Evolutionary conservation across 2,888 invertebrate genomes (phyloP), one percentile per base, ranked within the genome.

Genomic region (Dexiosoma caninum): DNA sequence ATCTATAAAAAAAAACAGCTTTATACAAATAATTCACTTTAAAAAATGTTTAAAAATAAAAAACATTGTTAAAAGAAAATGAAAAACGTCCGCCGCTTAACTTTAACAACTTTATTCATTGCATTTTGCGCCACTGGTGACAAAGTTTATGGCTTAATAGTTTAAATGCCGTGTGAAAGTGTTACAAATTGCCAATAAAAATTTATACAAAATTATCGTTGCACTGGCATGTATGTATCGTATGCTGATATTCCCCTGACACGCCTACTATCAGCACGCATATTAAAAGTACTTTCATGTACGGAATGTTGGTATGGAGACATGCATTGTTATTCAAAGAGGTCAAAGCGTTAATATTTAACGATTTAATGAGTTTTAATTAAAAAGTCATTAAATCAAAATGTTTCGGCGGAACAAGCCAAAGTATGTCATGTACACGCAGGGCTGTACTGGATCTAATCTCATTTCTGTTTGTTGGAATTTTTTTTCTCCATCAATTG

Each of bases 151-250:
- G 66, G 12, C 19, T 66, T 69, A 35, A 62, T 46, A 53, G 14
- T 19, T 53, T 71, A 78, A 72, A 78, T 72, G 51, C 16, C 67
- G 19, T 53, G 51, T 53, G 44, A 60, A 72, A 60, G 72, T 72
- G 21, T 53, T 59, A 75, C 79, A 80, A 75, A 80, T 75, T 70
- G 75, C 37, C 70, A 19, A 66, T 80, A 75, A 75, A 51, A 74
- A 70, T 64, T 57, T 70, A 53, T 44, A 37, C 49, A 19, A 71
- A 51, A 71, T 64, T 37, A 74, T 55, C 44, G 27, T 27, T 53
- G 37, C 49, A 60, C 32, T 35, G 44, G 42, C 3, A 16, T 37
- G 16, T 37, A n/a, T n/a, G n/a, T n/a, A n/a, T n/a, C n/a, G n/a
- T n/a, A n/a, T n/a, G n/a, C n/a, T 66, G 49, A 53, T 76, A 74